Evolutionary conservation across 2,113 vertebrate genomes (phyloP).

Genomic region (Chaenogobius annularis): DNA sequence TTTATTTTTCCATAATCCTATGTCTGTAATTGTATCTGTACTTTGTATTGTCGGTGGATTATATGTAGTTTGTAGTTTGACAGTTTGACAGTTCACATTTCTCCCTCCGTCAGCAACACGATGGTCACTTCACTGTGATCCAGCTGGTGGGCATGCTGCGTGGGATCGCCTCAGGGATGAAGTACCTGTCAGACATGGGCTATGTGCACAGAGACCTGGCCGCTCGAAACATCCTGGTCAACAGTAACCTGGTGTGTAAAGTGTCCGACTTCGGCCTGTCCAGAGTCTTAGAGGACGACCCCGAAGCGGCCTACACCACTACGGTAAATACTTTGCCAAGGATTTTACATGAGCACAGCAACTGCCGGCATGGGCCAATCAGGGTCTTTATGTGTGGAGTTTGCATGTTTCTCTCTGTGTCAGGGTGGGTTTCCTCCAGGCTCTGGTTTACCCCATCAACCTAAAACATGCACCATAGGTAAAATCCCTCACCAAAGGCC

Average conservation of each 20-base stretch:
- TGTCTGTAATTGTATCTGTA: background rate
- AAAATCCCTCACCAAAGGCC: too few species aligned
- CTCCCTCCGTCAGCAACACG: conserved; percentile 70
- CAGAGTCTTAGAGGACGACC: conserved; percentile 92
- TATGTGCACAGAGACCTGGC: conserved; percentile 96
- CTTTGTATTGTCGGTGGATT: background rate
- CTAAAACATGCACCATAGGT: too few species aligned
- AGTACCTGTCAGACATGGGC: conserved; percentile 97
- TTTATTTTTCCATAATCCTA: background rate
- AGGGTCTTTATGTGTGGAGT: too few species aligned
- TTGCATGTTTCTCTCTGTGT: too few species aligned
- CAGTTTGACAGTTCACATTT: conserved; percentile 5
- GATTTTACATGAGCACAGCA: too few species aligned
- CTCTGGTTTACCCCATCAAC: too few species aligned
- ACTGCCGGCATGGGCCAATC: too few species aligned
- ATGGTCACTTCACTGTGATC: conserved; percentile 95
- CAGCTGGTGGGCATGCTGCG: conserved; percentile 98
- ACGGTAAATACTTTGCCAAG: conserved; percentile 53
- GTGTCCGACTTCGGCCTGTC: conserved; percentile 98
- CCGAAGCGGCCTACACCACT: conserved; percentile 95
- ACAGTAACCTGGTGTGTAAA: conserved; percentile 98
- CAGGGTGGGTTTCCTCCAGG: too few species aligned
- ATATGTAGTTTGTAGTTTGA: conserved; percentile 2
- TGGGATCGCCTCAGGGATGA: conserved; percentile 96
- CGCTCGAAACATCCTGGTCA: conserved; percentile 94